A percentile compares a stretch with the other conserved stretches of the same genome.
Conservation (phyloP, 2,888 invertebrate genomes). For the Orchestes rusci region DNA sequence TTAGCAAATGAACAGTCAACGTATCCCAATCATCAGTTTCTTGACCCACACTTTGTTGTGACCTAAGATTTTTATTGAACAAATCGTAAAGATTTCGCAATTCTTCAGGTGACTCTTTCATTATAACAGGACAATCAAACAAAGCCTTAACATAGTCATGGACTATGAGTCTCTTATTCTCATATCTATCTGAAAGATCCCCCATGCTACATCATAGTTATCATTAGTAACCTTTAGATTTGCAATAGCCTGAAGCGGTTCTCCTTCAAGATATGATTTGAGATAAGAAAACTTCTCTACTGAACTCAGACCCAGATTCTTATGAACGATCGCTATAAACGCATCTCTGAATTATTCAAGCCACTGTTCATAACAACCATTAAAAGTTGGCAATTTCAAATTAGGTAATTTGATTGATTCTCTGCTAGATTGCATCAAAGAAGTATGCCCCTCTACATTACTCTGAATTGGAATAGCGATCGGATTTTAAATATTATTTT, state of each 20-base stretch:
- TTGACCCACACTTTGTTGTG: slow-evolving; percentile 1
- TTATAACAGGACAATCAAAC: not conserved
- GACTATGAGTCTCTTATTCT: slow-evolving; percentile 4
- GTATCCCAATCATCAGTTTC: slow-evolving; percentile 14
- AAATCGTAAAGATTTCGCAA: slow-evolving; percentile 8
- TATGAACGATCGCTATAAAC: slow-evolving; percentile 5
- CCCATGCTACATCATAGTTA: not conserved
- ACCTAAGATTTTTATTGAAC: slow-evolving; percentile 7
- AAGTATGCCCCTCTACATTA: no score
- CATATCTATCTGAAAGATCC: slow-evolving; percentile 4
- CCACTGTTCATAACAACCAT: slow-evolving; percentile 2
- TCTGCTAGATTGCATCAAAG: no score
- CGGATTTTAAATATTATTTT: no score
- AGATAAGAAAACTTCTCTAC: slow-evolving; percentile 6
- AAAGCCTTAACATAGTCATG: slow-evolving; percentile 4
- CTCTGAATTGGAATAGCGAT: no score
- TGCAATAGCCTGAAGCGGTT: slow-evolving; percentile 1
- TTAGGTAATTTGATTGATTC: slow-evolving; percentile 1
- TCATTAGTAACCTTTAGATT: slow-evolving; percentile 13
- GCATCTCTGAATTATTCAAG: slow-evolving; percentile 5
- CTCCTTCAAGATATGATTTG: slow-evolving; percentile 1
- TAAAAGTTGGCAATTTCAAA: slow-evolving; percentile 5
- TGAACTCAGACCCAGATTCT: not conserved
- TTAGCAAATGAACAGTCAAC: slow-evolving; percentile 3
- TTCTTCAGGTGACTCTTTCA: slow-evolving; percentile 1